Conservation (phyloP, 1,140 invertebrate species). For the Branchinecta lynchi region DNA sequence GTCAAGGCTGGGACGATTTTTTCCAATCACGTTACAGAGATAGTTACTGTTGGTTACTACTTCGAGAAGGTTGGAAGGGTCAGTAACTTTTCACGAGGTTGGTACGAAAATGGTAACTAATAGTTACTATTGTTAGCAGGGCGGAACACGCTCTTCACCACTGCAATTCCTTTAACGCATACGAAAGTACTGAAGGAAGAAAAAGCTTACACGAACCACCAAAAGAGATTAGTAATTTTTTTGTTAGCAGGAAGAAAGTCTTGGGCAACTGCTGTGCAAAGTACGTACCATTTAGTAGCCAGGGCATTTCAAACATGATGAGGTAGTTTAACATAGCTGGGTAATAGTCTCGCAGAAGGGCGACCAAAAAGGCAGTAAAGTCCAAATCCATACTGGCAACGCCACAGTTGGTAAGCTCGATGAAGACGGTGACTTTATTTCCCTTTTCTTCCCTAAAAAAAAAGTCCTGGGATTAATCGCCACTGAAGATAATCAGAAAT, state of each 20-base stretch:
- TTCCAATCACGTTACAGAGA: no score
- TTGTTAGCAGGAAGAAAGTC: constrained; percentile 12
- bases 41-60: no score
- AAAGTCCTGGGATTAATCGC: no score
- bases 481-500: no score
- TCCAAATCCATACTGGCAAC: constrained; percentile 77
- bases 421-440: constrained; percentile 63
- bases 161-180: constrained; percentile 1
- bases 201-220: constrained; percentile 7
- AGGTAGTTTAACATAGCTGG: constrained; percentile 80
- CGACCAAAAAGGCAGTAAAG: constrained; percentile 53
- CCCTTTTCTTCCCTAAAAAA: constrained; percentile 41
- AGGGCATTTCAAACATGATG: constrained; percentile 83
- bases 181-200: not conserved
- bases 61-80: no score
- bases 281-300: constrained; percentile 65
- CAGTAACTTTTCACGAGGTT: no score
- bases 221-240: not conserved
- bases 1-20: no score
- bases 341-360: constrained; percentile 74
- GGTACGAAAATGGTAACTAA: no score
- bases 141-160: no score
- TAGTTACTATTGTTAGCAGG: no score
- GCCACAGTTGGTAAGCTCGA: constrained; percentile 74
- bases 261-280: not conserved